Base-by-base conservation (phyloP, 92 coral and sea anemone genomes). In the Heliopora coerulea region DNA sequence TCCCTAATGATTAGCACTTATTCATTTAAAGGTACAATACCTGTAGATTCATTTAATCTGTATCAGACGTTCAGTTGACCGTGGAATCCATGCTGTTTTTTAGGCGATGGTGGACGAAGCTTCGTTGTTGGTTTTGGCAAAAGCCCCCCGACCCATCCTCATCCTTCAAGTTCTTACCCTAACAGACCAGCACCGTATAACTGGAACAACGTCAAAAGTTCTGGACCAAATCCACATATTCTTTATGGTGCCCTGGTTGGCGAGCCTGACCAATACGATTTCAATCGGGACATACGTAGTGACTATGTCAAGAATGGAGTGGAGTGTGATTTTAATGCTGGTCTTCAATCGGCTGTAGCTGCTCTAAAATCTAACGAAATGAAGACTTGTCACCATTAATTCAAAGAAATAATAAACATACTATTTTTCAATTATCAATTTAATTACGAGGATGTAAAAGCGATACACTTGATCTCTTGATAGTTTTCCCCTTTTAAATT, bases 291-390 rank as follows among this genome's bases (percentile, higher is more conserved):
- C 31, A 79, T 80, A 35, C 62, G 97, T 57, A 75, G 62, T 13
- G 97, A 90, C 65, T 90, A 74, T 70, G 72, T 82, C 46, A 82
- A 42, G 82, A 90, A 90, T 67, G 96, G 87, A 68, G 89, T 90
- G 34, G 78, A 91, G 14, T 84, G 91, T 67, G 96, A 90, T 68
- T 90, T 84, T 85, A 90, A 90, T 33, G 96, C 96, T 50, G 96
- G 96, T 8, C 84, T 90, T 74, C 89, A 87, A 57, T 90, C 96
- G 20, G 96, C 96, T 21, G 89, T 90, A 4, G 96, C 96, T 15
- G 91, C 91, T 7, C 68, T 87, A 37, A 90, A 87, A 32, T 73
- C 69, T 12, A 37, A 81, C 54, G 26, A 39, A n/a, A n/a, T n/a
- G n/a, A n/a, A n/a, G n/a, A n/a, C n/a, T n/a, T n/a, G n/a, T n/a